Evolutionary conservation across 2,113 vertebrate species (phyloP).

Genomic region (Rhipidura dahli): DNA sequence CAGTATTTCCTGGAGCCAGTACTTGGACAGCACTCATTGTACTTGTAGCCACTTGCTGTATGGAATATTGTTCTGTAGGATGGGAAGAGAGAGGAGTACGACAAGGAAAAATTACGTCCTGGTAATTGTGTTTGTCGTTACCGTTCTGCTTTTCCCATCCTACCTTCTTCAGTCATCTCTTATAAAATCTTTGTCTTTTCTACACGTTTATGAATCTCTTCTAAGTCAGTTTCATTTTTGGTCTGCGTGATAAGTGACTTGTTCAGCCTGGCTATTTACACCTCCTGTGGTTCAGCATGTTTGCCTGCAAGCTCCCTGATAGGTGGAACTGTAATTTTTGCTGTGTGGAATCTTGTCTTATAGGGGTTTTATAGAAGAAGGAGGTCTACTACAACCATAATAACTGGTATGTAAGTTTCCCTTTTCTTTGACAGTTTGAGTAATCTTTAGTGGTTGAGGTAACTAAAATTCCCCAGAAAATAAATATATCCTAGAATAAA

Average conservation of each 20-base stretch:
- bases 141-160: conserved; percentile 65
- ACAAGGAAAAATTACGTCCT: conserved; percentile 59
- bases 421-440: conserved; percentile 49
- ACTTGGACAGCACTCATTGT: not conserved
- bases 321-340: conserved; percentile 70
- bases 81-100: conserved; percentile 61
- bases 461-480: not conserved
- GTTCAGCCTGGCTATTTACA: conserved; percentile 57
- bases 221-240: conserved; percentile 44
- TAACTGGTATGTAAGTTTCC: conserved; percentile 74
- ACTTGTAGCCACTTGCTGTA: conserved; percentile 66
- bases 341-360: conserved; percentile 75
- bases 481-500: not conserved
- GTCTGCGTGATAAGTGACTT: conserved; percentile 40
- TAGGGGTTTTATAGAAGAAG: conserved; percentile 71
- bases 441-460: not conserved
- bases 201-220: conserved; percentile 54
- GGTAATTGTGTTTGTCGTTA: conserved; percentile 65
- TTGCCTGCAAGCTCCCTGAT: conserved; percentile 67
- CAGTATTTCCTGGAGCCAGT: not conserved
- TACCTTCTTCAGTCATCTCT: conserved; percentile 59
- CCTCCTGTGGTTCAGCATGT: conserved; percentile 68
- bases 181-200: conserved; percentile 57
- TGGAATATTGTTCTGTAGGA: conserved; percentile 70
- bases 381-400: conserved; percentile 66